Percentiles rank a stretch among this genome's conserved stretches.
phyloP scores from a whole-genome alignment of 1,140 invertebrate genomes.

The Maconellicoccus hirsutus region DNA sequence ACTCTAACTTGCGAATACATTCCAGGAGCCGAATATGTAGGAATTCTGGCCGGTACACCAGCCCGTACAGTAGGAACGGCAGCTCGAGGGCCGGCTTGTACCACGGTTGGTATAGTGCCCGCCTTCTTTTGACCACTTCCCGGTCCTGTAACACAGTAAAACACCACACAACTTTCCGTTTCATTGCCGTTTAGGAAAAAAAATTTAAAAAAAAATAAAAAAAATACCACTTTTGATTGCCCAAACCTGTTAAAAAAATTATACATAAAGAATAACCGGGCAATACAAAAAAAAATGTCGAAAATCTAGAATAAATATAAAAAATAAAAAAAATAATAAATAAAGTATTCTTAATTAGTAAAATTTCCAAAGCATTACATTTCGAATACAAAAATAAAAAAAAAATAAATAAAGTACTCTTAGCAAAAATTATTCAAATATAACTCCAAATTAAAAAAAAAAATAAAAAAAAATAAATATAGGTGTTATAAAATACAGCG shows the following conservation, averaged over 20 bases:
- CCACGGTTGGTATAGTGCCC: background rate
- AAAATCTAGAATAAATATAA: background rate
- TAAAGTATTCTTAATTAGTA: background rate
- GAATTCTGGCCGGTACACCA: conserved; percentile 11
- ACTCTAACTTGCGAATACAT: conserved; percentile 8
- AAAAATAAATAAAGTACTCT: background rate
- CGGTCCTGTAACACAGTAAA: conserved; percentile 10
- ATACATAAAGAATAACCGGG: background rate
- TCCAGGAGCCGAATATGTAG: background rate
- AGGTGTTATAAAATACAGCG: background rate
- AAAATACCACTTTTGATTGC: background rate
- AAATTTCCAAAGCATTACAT: background rate
- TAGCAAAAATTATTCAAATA: background rate
- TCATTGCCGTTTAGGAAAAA: background rate
- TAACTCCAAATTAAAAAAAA: background rate
- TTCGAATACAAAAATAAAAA: background rate
- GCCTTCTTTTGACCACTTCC: background rate
- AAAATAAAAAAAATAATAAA: conserved; percentile 7
- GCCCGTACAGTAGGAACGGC: background rate
- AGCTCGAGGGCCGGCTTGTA: background rate
- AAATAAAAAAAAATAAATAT: background rate
- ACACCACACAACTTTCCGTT: conserved; percentile 14
- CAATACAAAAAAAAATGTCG: background rate
- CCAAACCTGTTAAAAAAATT: background rate
- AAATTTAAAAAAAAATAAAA: background rate